Evolutionary conservation across 2,797 vertebrate genomes (phyloP), one percentile per base, ranked within the genome.

Genomic region (Tenualosa ilisha): DNA sequence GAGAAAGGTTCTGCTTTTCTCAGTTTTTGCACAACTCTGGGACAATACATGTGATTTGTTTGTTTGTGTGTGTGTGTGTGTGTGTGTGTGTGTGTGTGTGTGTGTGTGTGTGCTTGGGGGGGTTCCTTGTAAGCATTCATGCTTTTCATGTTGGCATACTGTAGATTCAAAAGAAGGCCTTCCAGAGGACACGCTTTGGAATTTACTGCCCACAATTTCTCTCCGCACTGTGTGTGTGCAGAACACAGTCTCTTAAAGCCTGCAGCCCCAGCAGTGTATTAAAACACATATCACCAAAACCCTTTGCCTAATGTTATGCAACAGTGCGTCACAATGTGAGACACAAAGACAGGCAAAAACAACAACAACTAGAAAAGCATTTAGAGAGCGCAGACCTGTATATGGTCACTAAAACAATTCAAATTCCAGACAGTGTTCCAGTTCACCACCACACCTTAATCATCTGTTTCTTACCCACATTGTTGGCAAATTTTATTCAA

Each of bases 171-270:
- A 68, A 24, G 26, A 37, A 68, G 13, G 63, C 11, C 59, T 63
- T 63, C 63, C 63, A 68, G 63, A 31, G 59, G n/a, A 63, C 59
- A 63, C 11, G 59, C 59, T 63, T 63, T 63, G 59, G 59, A 63
- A 63, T 63, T 63, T 63, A n/a, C 59, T 63, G 59, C 59, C 59
- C 24, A 63, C 22, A 63, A 24, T 63, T 24, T 63, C 8, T n/a
- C 59, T 2, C 6, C 0, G 59, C 22, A 1, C 59, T 63, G 24
- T 63, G 6, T 24, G 7, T 63, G n/a, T 11, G 1, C 59, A 24
- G 0, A 63, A 24, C 22, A n/a, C n/a, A 63, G 59, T 63, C n/a
- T 7, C 24, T 9, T n/a, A 24, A 2, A 24, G 59, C 59, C n/a
- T 63, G 5, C n/a, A 24, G 59, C 59, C 6, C 0, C n/a, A 63